phyloP scores from a whole-genome alignment of 2,113 vertebrate species.

The Vulpes ferrilata region DNA sequence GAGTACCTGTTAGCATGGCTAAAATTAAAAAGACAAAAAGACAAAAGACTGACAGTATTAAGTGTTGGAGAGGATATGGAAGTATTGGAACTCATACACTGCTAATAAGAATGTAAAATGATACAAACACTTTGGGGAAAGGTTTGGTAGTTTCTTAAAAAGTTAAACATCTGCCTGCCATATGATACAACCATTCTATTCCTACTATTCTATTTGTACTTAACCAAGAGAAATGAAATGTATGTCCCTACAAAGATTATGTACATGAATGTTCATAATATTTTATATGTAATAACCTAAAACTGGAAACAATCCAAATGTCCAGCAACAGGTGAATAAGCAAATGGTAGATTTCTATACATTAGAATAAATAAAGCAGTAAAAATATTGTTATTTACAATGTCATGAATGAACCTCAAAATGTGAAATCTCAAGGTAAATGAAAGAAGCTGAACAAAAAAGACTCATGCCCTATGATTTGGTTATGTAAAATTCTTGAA shows the following conservation, averaged over 20 bases:
- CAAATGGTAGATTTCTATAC: background rate
- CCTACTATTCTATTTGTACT: too few relatives aligned
- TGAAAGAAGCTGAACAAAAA: background rate
- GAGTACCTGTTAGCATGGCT: background rate
- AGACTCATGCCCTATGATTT: background rate
- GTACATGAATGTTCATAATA: background rate
- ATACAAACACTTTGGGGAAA: background rate
- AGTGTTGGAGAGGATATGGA: background rate
- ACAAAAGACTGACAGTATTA: background rate
- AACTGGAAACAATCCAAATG: background rate
- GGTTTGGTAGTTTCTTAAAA: background rate
- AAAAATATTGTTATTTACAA: background rate
- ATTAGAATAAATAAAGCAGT: background rate
- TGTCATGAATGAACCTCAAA: background rate
- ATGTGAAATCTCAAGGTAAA: background rate
- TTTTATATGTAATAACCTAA: background rate
- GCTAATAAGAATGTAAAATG: background rate
- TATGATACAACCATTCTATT: background rate
- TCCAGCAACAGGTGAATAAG: background rate
- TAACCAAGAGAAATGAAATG: background rate
- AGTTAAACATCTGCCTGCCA: background rate
- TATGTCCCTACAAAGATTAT: background rate
- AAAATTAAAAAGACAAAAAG: background rate
- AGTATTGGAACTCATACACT: background rate
- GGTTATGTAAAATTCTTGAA: conserved; percentile 16